Conservation (phyloP, 1,140 invertebrate genomes). For the Liolophura sinensis region DNA sequence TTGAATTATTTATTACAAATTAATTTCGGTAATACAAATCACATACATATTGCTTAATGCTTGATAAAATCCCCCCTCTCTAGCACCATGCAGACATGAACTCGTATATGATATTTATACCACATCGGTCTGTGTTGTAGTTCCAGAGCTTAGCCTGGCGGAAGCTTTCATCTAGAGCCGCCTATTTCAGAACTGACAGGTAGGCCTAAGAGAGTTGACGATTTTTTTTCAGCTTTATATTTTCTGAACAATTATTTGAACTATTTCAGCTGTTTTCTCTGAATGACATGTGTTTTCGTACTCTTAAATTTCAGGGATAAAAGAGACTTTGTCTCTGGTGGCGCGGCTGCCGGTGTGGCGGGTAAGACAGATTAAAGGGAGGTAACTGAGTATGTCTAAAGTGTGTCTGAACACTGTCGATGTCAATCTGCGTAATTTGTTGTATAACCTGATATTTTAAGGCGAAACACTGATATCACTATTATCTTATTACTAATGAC, state of each 20-base stretch:
- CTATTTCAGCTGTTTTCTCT: background rate
- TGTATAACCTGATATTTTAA: no score
- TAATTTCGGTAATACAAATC: background rate
- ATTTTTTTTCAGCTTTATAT: background rate
- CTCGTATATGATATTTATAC: no score
- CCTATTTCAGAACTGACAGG: slow-evolving; percentile 44
- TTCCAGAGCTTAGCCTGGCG: slow-evolving; percentile 45
- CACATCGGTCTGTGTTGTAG: no score
- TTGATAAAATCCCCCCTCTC: no score
- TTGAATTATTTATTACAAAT: background rate
- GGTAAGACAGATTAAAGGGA: slow-evolving; percentile 19
- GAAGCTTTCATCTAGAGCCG: slow-evolving; percentile 31
- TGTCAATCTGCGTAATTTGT: no score
- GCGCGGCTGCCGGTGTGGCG: slow-evolving; percentile 88
- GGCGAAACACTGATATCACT: no score
- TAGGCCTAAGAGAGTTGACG: slow-evolving; percentile 7
- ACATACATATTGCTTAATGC: background rate
- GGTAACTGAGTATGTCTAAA: no score
- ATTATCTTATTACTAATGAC: no score
- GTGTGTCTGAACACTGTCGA: no score
- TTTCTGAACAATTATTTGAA: background rate
- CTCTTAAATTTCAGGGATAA: slow-evolving; percentile 77
- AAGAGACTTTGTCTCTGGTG: slow-evolving; percentile 95
- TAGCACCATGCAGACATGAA: no score
- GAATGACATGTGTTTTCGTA: background rate